Base-by-base conservation (phyloP, 2,113 vertebrate genomes). In the Edolisoma coerulescens region DNA sequence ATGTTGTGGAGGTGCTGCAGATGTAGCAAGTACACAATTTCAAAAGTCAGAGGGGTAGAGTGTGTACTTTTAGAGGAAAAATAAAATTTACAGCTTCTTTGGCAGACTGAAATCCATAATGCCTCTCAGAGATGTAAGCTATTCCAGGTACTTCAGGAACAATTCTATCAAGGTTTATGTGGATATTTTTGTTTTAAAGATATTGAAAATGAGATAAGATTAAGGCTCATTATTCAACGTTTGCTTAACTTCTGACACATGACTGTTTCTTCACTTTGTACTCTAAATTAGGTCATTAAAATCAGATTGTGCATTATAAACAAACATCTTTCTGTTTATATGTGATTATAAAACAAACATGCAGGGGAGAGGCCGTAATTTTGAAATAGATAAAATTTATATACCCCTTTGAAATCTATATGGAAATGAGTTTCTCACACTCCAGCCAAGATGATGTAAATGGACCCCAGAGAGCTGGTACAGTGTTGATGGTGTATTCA, bases 271-370 rank as follows among this genome's bases (percentile, higher is more conserved):
- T 95, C 70, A 22, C 18, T 89, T 87, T 15, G 11, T 82, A 69
- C 32, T 88, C 75, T 93, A 35, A 93, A 91, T 74, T 89, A 89
- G 78, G 84, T 96, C 61, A 73, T 73, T 86, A 57, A 89, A 80
- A 90, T 95, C 83, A 84, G 88, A 86, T 78, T 83, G 81, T 81
- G 68, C 65, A 23, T 92, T 84, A 68, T 90, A 95, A 94, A 89
- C 80, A 91, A 93, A 54, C 88, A 28, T 65, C 69, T 95, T 96
- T 91, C 61, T 92, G 69, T 96, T 96, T 90, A 84, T 67, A 80
- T 81, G 73, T 76, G 88, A 91, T 96, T 96, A 88, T 92, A 86
- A 83, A 96, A 88, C 83, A 83, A 76, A 63, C 85, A 76, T 61
- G 49, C 89, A 96, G 49, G 49, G n/a, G 88, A 84, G 54, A 88